A percentile compares a stretch with the other conserved stretches of the same genome.
These are phyloP conservation scores for Charanyca ferruginea DNA, from an alignment of 2,888 invertebrate species.

Conservation along the genomic window DNA sequence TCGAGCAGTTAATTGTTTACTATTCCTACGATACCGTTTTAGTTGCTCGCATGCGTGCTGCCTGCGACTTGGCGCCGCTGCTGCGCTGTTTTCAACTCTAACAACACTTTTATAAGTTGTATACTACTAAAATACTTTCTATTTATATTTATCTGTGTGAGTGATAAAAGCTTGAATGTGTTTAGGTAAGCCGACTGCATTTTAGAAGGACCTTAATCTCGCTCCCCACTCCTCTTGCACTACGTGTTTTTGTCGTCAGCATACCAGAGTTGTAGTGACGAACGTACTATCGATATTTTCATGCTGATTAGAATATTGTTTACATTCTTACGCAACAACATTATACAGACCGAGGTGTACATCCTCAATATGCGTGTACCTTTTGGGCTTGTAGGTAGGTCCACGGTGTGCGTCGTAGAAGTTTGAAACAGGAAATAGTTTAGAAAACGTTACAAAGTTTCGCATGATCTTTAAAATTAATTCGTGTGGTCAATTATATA, in stretches of 20 bases:
- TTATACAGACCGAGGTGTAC: slow-evolving; percentile 39
- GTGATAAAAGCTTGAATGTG: slow-evolving; percentile 82
- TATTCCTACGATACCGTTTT: slow-evolving; percentile 86
- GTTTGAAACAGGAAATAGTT: slow-evolving; percentile 34
- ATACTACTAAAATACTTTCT: slow-evolving; percentile 65
- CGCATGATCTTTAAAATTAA: slow-evolving; percentile 40
- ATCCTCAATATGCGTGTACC: slow-evolving; percentile 45
- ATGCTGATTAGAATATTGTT: slow-evolving; percentile 67
- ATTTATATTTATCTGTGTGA: slow-evolving; percentile 74
- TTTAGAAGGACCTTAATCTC: slow-evolving; percentile 86
- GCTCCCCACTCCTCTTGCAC: slow-evolving; percentile 78
- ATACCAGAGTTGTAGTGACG: slow-evolving; percentile 81
- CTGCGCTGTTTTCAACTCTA: slow-evolving; percentile 72
- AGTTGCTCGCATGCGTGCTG: slow-evolving; percentile 80
- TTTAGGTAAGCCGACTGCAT: slow-evolving; percentile 85
- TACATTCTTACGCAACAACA: slow-evolving; percentile 60
- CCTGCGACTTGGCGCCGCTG: slow-evolving; percentile 69
- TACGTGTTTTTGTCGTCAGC: slow-evolving; percentile 84
- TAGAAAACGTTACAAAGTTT: slow-evolving; percentile 25
- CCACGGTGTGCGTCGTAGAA: slow-evolving; percentile 26
- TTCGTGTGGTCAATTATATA: slow-evolving; percentile 46
- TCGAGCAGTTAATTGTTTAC: slow-evolving; percentile 86
- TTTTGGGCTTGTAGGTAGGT: slow-evolving; percentile 34
- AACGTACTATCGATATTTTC: slow-evolving; percentile 72
- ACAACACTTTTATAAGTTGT: slow-evolving; percentile 68